Evolutionary conservation across 2,888 invertebrate genomes (phyloP).

Genomic region (Caenorhabditis sinica): DNA sequence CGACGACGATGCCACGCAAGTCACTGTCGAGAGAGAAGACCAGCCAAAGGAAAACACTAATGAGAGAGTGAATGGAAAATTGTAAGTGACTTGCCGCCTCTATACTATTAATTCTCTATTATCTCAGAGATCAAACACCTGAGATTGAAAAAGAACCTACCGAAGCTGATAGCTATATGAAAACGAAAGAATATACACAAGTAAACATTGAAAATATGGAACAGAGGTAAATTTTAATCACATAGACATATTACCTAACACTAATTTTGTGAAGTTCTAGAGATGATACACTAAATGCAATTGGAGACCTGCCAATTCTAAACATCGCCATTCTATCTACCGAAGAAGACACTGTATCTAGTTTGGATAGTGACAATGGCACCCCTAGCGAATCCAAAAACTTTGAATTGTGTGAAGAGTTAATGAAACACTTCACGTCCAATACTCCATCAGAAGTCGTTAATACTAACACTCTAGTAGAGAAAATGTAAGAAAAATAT

Average conservation of each 20-base stretch:
- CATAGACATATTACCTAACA: too few species aligned
- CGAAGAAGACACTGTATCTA: background rate
- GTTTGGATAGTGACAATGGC: background rate
- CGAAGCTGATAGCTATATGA: background rate
- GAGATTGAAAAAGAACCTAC: background rate
- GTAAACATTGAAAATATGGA: background rate
- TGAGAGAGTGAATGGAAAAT: background rate
- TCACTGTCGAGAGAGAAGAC: background rate
- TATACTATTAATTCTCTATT: background rate
- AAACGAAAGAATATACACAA: background rate
- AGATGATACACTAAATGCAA: too few species aligned
- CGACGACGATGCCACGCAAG: background rate
- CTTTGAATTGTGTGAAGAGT: background rate
- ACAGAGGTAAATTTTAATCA: too few species aligned
- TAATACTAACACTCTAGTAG: background rate
- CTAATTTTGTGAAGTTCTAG: too few species aligned
- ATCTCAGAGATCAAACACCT: constrained; percentile 4
- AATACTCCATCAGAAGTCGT: background rate
- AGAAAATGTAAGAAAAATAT: background rate
- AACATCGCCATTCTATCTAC: background rate
- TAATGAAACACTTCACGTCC: background rate
- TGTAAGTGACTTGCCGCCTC: background rate
- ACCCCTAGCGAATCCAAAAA: background rate
- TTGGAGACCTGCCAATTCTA: background rate
- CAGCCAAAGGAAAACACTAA: background rate